Evolutionary conservation across 2,113 vertebrate genomes (phyloP).

Genomic region (Agapornis roseicollis): DNA sequence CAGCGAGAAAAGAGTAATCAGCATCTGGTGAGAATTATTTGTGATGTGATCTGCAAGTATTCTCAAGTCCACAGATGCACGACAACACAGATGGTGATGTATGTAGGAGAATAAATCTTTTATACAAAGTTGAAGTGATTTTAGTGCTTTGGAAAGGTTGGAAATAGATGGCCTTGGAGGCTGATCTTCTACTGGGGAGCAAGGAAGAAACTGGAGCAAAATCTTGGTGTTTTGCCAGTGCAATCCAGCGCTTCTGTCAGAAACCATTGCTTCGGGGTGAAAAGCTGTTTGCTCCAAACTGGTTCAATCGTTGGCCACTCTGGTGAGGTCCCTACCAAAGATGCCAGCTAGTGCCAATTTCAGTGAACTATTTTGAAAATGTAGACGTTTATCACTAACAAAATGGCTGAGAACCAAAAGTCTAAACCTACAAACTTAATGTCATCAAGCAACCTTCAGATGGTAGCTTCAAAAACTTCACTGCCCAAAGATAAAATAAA

Average conservation of each 20-base stretch:
- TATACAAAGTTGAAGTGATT: not conserved
- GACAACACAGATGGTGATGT: not conserved
- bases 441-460: not conserved
- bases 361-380: not conserved
- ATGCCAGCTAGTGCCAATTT: not conserved
- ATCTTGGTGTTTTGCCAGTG: not conserved
- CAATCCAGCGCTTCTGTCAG: not conserved
- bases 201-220: not conserved
- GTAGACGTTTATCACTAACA: not conserved
- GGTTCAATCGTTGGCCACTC: not conserved
- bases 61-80: not conserved
- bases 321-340: not conserved
- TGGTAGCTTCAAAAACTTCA: not conserved
- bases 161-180: not conserved
- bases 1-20: not conserved
- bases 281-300: not conserved
- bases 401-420: not conserved
- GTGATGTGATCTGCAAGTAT: not conserved
- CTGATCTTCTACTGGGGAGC: not conserved
- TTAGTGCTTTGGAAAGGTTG: not conserved
- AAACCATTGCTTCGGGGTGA: not conserved
- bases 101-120: constrained; percentile 5
- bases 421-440: not conserved
- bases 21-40: not conserved
- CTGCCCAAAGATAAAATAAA: not conserved